Base-by-base conservation (phyloP, 2,797 vertebrate genomes). In the Chelon labrosus region DNA sequence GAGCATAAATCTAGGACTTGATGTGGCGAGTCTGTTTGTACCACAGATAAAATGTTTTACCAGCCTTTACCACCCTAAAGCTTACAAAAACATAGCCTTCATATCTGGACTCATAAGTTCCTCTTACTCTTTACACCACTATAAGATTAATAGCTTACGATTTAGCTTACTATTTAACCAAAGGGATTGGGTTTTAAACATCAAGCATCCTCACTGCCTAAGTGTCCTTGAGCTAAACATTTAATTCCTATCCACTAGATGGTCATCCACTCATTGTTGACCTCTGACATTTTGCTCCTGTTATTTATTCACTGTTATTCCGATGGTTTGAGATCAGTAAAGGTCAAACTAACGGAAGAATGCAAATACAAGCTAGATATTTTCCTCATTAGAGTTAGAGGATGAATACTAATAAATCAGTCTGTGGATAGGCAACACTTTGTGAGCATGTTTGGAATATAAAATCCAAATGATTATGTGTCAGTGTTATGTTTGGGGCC, bases 21-120 rank as follows among this genome's bases (percentile, higher is more conserved):
- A n/a, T n/a, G n/a, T n/a, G n/a, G n/a, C n/a, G n/a, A n/a, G 19
- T 67, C 62, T 10, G 37, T 52, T 51, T 64, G 25, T 61, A 42
- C 44, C 12, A 19, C 4, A 11, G 37, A 69, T 58, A 0, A 65
- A 57, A 67, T 35, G 25, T 6, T 75, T 74, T 38, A 35, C 5
- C 9, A 44, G 16, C 51, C 3, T 75, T 74, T 38, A 41, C 7
- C 9, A 44, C 19, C 51, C 3, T 31, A 10, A 16, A 31, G 62
- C 14, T 19, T 3, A 4, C 39, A 63, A 49, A 46, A 54, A 51
- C 17, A 42, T 12, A 41, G 27, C 20, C 10, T 39, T 25, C 41
- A 14, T 41, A 25, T 22, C 44, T 46, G 5, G 31, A 35, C 31
- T 35, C 31, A 35, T 7, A 8, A 35, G 7, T 35, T 35, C 31